These are phyloP conservation scores for Edolisoma coerulescens DNA, from an alignment of 2,113 vertebrate genomes.

Conservation along the genomic window DNA sequence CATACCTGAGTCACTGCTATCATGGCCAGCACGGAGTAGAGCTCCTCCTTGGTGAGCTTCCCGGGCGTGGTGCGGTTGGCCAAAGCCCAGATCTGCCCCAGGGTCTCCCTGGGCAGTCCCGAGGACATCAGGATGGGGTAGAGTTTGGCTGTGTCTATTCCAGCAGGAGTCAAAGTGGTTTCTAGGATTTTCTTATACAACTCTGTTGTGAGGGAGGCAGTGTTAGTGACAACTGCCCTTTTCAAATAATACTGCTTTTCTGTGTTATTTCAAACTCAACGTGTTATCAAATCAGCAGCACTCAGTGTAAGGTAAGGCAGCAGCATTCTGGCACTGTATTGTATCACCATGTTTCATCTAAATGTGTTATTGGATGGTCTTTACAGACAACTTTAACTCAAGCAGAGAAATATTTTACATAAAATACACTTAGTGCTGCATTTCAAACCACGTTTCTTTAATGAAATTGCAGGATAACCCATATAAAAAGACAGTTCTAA, in stretches of 20 bases:
- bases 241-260: not conserved
- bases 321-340: not conserved
- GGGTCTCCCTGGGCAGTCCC: slow-evolving; percentile 92
- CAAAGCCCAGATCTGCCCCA: slow-evolving; percentile 96
- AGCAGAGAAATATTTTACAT: not conserved
- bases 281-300: not conserved
- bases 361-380: not conserved
- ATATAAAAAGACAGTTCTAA: not conserved
- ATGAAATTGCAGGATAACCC: not conserved
- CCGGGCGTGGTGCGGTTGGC: slow-evolving; percentile 96
- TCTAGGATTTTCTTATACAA: slow-evolving; percentile 95
- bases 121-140: slow-evolving; percentile 98
- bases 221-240: not conserved
- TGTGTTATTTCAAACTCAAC: not conserved
- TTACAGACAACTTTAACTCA: not conserved
- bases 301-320: not conserved
- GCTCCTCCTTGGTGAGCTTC: slow-evolving; percentile 96
- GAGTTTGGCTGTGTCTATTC: slow-evolving; percentile 95
- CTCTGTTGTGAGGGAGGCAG: slow-evolving; percentile 72
- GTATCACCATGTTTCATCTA: not conserved
- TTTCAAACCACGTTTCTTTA: not conserved
- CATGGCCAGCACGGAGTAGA: slow-evolving; percentile 91
- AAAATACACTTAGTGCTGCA: not conserved
- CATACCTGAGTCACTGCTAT: slow-evolving; percentile 93
- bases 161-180: slow-evolving; percentile 87